Percentiles rank a stretch among this genome's conserved stretches.
These are phyloP conservation scores for Oreochromis aureus DNA, from an alignment of 2,113 vertebrate species.

Conservation along the genomic window DNA sequence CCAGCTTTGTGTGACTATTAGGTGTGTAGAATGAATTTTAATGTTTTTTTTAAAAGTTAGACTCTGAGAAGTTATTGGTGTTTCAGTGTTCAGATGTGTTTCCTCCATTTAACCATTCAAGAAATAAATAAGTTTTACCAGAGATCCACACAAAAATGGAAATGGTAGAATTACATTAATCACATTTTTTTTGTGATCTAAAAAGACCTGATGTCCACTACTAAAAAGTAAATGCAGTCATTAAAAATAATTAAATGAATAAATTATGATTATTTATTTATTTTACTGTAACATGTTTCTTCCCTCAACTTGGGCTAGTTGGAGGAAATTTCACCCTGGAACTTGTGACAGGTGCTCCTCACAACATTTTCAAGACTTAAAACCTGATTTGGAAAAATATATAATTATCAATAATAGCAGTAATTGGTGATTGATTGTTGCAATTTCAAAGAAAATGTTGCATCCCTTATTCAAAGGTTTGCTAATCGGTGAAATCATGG, in stretches of 20 bases:
- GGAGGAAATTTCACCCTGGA: too few species aligned
- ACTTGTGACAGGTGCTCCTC: too few species aligned
- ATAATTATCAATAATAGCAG: neutral
- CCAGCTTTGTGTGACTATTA: neutral
- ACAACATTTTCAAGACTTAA: too few species aligned
- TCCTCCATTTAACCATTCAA: neutral
- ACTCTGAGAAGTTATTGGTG: neutral
- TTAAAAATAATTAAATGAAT: neutral
- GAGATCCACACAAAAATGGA: neutral
- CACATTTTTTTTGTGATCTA: neutral
- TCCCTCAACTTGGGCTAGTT: too few species aligned
- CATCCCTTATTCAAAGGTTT: neutral
- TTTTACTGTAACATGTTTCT: neutral
- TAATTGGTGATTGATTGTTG: neutral
- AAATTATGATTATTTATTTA: neutral
- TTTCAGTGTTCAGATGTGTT: neutral
- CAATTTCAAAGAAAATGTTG: neutral
- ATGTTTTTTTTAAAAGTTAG: accelerated
- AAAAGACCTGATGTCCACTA: neutral
- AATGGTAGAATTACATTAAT: neutral
- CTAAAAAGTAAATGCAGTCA: neutral
- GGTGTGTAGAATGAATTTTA: neutral
- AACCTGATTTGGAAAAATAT: too few species aligned
- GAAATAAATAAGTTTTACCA: neutral
- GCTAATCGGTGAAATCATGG: accelerated